Base-by-base conservation (phyloP, 2,888 invertebrate genomes). In the Mimumesa dahlbomi region DNA sequence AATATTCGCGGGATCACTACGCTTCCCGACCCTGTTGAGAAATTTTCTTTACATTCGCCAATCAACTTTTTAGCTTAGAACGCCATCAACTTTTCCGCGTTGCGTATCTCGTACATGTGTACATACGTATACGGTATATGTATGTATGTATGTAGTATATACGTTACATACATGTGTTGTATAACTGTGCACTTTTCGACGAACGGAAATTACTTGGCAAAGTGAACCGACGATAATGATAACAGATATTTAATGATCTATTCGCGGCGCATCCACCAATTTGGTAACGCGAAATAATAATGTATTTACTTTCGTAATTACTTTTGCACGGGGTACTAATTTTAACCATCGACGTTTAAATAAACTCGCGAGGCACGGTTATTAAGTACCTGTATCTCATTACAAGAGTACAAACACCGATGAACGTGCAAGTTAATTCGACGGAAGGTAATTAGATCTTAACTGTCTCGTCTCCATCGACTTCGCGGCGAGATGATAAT, bases 371-470 rank as follows among this genome's bases (percentile, higher is more conserved):
- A n/a, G 45, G 36, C n/a, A 13, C 14, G 29, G 14, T 25, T 25
- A 9, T 42, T 16, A 36, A 49, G 31, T 31, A n/a, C 48, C 53
- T 50, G 62, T 67, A 43, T 40, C 22, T 16, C 34, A 14, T 38
- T 31, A 38, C n/a, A 25, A n/a, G 45, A 36, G 45, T 29, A 34
- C 57, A 54, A 29, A 56, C 43, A 42, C 3, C 29, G n/a, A 31
- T 18, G 69, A 46, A 52, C 50, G 65, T 48, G 74, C 57, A 58
- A n/a, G 63, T 64, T 64, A 63, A 72, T 67, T 71, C 52, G 67
- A 62, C 63, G 65, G 64, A 56, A 61, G 79, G 58, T 77, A 74
- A 78, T 78, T 79, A 79, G 63, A 73, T 69, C 71, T 70, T 57
- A 53, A 63, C 46, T 59, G 66, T 62, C 43, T 45, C 21, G 58